Evolutionary conservation across 2,888 invertebrate species (phyloP).

Genomic region (Orchestes rusci): DNA sequence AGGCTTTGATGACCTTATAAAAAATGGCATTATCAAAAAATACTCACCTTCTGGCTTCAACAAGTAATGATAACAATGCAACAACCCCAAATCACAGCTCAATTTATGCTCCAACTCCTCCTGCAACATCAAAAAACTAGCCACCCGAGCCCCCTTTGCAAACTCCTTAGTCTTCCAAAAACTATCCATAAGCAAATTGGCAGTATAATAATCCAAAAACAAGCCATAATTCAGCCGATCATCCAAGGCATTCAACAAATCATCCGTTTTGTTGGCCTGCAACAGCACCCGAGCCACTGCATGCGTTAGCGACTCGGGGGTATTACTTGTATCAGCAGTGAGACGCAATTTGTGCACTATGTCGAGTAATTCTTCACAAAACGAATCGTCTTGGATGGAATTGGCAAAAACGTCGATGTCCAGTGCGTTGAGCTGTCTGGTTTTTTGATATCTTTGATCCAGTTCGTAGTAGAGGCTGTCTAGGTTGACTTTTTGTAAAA

Average conservation of each 20-base stretch:
- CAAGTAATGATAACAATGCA: constrained; percentile 69
- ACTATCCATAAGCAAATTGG: constrained; percentile 73
- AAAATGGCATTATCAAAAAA: too few species aligned
- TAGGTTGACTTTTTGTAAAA: constrained; percentile 54
- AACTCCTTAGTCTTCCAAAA: constrained; percentile 64
- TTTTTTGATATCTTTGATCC: constrained; percentile 57
- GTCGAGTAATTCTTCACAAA: constrained; percentile 66
- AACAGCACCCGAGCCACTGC: constrained; percentile 63
- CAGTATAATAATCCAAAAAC: constrained; percentile 75
- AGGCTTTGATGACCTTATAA: too few species aligned
- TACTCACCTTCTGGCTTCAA: constrained; percentile 42
- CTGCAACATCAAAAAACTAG: constrained; percentile 77
- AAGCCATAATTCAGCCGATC: constrained; percentile 84
- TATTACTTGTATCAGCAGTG: constrained; percentile 62
- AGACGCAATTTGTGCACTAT: constrained; percentile 64
- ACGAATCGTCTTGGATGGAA: constrained; percentile 50
- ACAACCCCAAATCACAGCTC: constrained; percentile 59
- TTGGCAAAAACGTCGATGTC: constrained; percentile 81
- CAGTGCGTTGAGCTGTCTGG: constrained; percentile 61
- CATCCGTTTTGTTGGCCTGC: constrained; percentile 50
- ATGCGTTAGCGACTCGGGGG: constrained; percentile 74
- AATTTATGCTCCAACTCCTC: constrained; percentile 75
- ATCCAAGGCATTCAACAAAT: constrained; percentile 64
- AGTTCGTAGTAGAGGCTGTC: constrained; percentile 64
- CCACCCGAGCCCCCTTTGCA: constrained; percentile 67